Base-by-base conservation (phyloP, 2,888 invertebrate genomes). In the Diarsia rubi region DNA sequence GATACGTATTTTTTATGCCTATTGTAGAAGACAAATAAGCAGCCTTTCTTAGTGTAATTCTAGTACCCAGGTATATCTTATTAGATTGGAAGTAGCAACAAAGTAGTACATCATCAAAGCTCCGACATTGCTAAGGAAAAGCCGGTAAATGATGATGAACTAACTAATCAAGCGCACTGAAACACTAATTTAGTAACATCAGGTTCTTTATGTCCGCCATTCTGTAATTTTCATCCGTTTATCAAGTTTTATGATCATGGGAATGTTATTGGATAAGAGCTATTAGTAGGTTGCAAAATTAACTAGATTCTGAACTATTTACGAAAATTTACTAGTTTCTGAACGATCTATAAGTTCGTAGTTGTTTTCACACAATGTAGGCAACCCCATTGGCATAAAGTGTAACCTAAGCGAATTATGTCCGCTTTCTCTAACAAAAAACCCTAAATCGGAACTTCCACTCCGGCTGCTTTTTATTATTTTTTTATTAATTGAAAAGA, bases 191-290 rank as follows among this genome's bases (percentile, higher is more conserved):
- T 42, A 42, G 11, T 8, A 31, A 16, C 14, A 1, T 2, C 19
- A 21, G 24, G 24, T 44, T 63, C 62, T 6, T 57, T 31, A 42
- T 31, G 16, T 21, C 12, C 47, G 1, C 14, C 37, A 47, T 68
- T 57, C 27, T 19, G 24, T 11, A 45, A 12, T 77, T n/a, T 54
- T 78, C 19, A 31, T 9, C 42, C 14, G 16, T 31, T 69, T 57
- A 27, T 2, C 12, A 47, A 68, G 47, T 68, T 66, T 78, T 78
- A 78, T 69, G 54, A 54, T n/a, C 2, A 47, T 24, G 19, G 19
- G 31, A 54, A 65, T 27, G 3, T 59, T 24, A 31, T 1, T 21
- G 31, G 2, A 76, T 44, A 0, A n/a, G 42, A 0, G 19, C 9
- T 47, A 42, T 63, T 52, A 31, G 21, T 12, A 52, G n/a, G 16